Evolutionary conservation across 2,113 vertebrate species (phyloP).

Genomic region (Otis tarda): DNA sequence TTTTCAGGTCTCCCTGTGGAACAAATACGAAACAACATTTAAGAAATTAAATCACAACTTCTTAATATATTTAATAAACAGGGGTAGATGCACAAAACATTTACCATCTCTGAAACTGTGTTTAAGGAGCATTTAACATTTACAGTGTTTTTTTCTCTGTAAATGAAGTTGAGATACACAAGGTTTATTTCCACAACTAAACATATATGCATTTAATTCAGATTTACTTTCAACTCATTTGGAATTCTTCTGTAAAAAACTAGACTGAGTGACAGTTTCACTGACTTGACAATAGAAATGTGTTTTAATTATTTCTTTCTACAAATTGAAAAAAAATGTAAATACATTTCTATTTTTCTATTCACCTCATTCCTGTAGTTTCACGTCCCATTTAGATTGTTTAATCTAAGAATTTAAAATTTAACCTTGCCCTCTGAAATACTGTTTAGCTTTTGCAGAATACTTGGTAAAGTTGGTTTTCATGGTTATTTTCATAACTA

Average conservation of each 20-base stretch:
- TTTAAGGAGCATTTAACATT: not conserved
- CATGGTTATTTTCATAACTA: not conserved
- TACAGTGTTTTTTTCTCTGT: not conserved
- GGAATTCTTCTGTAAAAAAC: not conserved
- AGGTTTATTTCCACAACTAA: not conserved
- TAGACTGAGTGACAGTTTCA: not conserved
- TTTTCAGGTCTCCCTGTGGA: conserved; percentile 87
- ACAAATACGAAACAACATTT: not conserved
- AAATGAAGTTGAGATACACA: not conserved
- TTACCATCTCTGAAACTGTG: not conserved
- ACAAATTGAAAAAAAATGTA: not conserved
- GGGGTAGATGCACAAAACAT: not conserved
- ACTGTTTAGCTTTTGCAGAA: not conserved
- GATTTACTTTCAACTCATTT: not conserved
- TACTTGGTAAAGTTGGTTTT: not conserved
- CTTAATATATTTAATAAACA: not conserved
- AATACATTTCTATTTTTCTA: not conserved
- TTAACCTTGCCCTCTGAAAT: not conserved
- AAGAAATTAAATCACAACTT: not conserved
- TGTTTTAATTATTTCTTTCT: not conserved
- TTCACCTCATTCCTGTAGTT: not conserved
- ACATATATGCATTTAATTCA: not conserved
- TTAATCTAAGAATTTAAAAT: not conserved
- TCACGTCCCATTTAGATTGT: accelerated
- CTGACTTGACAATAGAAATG: not conserved